These are phyloP conservation scores for Drosophila macrospina DNA, from an alignment of 2,888 invertebrate species.

Conservation along the genomic window DNA sequence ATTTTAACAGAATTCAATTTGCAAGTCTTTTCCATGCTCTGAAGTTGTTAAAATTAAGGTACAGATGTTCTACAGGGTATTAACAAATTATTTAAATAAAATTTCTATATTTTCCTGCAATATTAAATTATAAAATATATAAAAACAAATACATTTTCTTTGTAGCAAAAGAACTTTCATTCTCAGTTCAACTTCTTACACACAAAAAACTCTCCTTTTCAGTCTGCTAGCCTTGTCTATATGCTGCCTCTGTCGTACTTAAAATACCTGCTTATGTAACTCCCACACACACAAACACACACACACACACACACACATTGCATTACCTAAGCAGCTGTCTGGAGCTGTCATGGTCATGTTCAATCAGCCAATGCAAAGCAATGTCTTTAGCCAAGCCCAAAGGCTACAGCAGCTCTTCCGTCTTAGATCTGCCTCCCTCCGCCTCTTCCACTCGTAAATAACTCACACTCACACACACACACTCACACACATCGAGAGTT, in stretches of 20 bases:
- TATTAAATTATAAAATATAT: too few species aligned
- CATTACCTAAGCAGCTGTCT: constrained; percentile 37
- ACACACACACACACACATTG: constrained; percentile 17
- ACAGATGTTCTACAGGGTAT: too few species aligned
- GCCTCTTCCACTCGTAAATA: not conserved
- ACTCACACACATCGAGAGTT: constrained; percentile 5
- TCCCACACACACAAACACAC: not conserved
- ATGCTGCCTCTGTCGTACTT: constrained; percentile 12
- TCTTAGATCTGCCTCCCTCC: constrained; percentile 53
- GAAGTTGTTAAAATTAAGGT: too few species aligned
- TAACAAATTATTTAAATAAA: too few species aligned
- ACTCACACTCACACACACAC: constrained; percentile 10
- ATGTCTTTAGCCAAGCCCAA: constrained; percentile 42
- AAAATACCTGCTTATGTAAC: constrained; percentile 24
- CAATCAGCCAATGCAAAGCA: constrained; percentile 44
- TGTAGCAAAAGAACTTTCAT: not conserved
- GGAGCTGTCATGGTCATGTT: constrained; percentile 70
- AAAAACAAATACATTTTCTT: too few species aligned
- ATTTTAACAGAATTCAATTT: too few species aligned
- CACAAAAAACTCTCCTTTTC: not conserved
- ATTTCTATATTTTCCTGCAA: too few species aligned
- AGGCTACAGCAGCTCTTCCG: constrained; percentile 66
- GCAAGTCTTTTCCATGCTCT: too few species aligned
- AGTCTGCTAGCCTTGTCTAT: not conserved
- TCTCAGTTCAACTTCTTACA: not conserved